These are phyloP conservation scores for Troglohyphantes excavatus DNA, from an alignment of 2,888 invertebrate species.

Conservation along the genomic window DNA sequence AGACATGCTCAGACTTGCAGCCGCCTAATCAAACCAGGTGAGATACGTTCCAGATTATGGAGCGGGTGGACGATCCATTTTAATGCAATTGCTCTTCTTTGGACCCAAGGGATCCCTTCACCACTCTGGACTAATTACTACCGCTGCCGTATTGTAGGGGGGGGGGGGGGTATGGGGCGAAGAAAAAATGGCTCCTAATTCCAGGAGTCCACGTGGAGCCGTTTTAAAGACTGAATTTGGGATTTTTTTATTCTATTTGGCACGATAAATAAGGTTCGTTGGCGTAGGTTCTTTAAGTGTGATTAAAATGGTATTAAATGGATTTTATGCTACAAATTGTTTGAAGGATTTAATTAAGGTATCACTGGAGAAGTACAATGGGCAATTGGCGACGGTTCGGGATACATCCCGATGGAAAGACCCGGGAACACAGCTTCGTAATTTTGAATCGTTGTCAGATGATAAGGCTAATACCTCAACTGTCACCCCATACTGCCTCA, in stretches of 20 bases:
- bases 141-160: constrained; percentile 11
- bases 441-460: too few species aligned
- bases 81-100: constrained; percentile 71
- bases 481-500: too few species aligned
- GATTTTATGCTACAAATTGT: neutral
- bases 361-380: too few species aligned
- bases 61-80: constrained; percentile 2
- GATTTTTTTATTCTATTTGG: too few species aligned
- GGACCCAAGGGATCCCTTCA: constrained; percentile 29
- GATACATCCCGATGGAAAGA: too few species aligned
- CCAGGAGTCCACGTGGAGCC: too few species aligned
- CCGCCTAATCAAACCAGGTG: constrained; percentile 29
- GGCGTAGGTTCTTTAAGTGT: neutral
- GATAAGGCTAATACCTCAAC: too few species aligned
- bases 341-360: too few species aligned
- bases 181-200: neutral
- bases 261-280: too few species aligned
- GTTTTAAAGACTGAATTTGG: too few species aligned
- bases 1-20: constrained; percentile 15
- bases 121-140: constrained; percentile 72
- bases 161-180: neutral
- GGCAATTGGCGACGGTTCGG: too few species aligned
- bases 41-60: constrained; percentile 50
- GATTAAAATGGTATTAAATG: neutral
- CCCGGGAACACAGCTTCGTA: too few species aligned